These are phyloP conservation scores for Rhombomys opimus DNA, from an alignment of 2,113 vertebrate genomes.

Conservation along the genomic window DNA sequence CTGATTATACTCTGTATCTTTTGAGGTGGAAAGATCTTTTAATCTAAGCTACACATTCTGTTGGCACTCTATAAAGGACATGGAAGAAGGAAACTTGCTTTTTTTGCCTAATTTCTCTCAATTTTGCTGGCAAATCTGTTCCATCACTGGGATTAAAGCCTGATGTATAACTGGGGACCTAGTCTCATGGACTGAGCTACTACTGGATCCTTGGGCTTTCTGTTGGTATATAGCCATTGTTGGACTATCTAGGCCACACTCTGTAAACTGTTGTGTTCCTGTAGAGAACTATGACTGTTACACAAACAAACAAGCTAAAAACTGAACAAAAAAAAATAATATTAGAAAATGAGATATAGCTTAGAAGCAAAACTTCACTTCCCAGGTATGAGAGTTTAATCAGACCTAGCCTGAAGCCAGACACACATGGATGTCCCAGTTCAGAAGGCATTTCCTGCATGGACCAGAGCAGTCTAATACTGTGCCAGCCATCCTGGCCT, in stretches of 20 bases:
- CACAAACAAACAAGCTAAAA: background rate
- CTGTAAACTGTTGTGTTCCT: background rate
- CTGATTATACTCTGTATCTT: background rate
- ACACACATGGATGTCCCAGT: background rate
- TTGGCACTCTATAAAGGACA: background rate
- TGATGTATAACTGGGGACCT: background rate
- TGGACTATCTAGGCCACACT: background rate
- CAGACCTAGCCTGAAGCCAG: background rate
- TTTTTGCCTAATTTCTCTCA: background rate
- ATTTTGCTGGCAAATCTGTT: background rate
- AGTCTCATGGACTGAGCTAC: background rate
- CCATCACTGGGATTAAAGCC: background rate
- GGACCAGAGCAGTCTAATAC: background rate
- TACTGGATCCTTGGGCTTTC: background rate
- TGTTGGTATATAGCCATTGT: background rate
- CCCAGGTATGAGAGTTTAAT: background rate
- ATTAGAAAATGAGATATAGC: background rate
- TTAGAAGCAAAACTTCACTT: background rate
- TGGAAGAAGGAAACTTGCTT: background rate
- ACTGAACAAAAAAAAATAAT: background rate
- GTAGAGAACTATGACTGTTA: background rate
- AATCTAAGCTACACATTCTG: background rate
- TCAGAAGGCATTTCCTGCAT: background rate
- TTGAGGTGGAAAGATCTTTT: background rate
- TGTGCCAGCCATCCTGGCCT: background rate